A percentile compares a stretch with the other conserved stretches of the same genome.
These are phyloP conservation scores for Sphaeramia orbicularis DNA, from an alignment of 2,797 vertebrate genomes.

Conservation along the genomic window DNA sequence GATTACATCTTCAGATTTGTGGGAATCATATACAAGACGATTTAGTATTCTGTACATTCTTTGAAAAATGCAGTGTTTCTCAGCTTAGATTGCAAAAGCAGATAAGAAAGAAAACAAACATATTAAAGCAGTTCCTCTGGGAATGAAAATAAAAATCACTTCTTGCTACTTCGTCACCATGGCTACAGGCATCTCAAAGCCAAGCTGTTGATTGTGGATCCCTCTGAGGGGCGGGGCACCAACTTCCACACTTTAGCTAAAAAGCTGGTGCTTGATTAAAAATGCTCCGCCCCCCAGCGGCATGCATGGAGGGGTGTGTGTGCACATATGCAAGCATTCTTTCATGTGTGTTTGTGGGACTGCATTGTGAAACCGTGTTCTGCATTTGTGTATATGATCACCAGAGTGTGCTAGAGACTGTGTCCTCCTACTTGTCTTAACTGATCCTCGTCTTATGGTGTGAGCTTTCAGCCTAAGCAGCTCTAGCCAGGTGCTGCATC, in stretches of 20 bases:
- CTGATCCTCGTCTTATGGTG: constrained; percentile 99
- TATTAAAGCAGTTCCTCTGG: not conserved
- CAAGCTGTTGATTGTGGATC: constrained; percentile 61
- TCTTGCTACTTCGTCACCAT: constrained; percentile 19
- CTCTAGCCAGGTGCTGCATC: constrained; percentile 99
- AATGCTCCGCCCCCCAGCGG: constrained; percentile 87
- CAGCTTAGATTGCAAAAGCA: constrained; percentile 10
- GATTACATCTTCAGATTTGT: not conserved
- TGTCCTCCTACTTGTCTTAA: constrained; percentile 99
- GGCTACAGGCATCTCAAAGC: constrained; percentile 55
- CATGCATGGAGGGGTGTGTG: constrained; percentile 81
- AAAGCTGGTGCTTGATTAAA: constrained; percentile 72
- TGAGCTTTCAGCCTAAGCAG: constrained; percentile 99
- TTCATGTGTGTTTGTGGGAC: constrained; percentile 9
- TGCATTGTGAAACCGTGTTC: constrained; percentile 70
- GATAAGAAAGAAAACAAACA: constrained; percentile 10
- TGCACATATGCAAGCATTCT: constrained; percentile 57
- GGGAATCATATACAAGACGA: not conserved
- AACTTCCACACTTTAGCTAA: constrained; percentile 88
- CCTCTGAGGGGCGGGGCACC: constrained; percentile 76
- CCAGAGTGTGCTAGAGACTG: constrained; percentile 93
- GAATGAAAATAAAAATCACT: constrained; percentile 2
- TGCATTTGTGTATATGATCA: constrained; percentile 88
- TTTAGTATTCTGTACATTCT: not conserved
- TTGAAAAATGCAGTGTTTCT: not conserved